A percentile compares a stretch with the other conserved stretches of the same genome.
Evolutionary conservation across 2,113 vertebrate genomes (phyloP).

Genomic region (Caranx ignobilis): DNA sequence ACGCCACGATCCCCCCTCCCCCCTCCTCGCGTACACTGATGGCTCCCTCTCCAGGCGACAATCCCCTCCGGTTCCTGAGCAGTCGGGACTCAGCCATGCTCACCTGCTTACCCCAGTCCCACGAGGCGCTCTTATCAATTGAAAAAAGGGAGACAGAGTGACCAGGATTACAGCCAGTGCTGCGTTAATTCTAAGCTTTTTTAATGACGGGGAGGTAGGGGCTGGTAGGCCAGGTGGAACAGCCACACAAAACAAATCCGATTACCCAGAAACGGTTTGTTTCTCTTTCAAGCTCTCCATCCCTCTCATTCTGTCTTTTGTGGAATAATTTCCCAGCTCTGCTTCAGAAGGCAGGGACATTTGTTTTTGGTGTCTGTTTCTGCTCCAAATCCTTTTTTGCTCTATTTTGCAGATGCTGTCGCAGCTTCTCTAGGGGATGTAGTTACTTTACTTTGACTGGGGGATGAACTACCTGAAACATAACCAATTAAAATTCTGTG

Average conservation of each 20-base stretch:
- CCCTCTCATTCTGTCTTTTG: constrained; percentile 44
- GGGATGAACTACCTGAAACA: constrained; percentile 55
- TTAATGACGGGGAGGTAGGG: constrained; percentile 63
- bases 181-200: constrained; percentile 75
- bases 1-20: constrained; percentile 21
- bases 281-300: constrained; percentile 49
- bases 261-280: constrained; percentile 65
- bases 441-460: constrained; percentile 49
- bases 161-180: constrained; percentile 68
- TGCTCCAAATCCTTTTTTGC: constrained; percentile 58
- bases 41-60: constrained; percentile 51
- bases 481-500: constrained; percentile 67
- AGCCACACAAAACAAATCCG: constrained; percentile 72
- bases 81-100: constrained; percentile 63
- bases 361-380: constrained; percentile 62
- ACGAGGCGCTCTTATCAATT: constrained; percentile 60
- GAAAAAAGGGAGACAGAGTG: constrained; percentile 53
- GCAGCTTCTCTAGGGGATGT: constrained; percentile 28
- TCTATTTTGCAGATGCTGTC: constrained; percentile 45
- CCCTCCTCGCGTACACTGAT: constrained; percentile 42
- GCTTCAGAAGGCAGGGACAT: constrained; percentile 44
- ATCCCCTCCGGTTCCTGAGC: constrained; percentile 50
- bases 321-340: constrained; percentile 49
- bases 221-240: constrained; percentile 68
- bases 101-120: constrained; percentile 61